Evolutionary conservation across 2,797 vertebrate species (phyloP).

Genomic region (Megalops cyprinoides): DNA sequence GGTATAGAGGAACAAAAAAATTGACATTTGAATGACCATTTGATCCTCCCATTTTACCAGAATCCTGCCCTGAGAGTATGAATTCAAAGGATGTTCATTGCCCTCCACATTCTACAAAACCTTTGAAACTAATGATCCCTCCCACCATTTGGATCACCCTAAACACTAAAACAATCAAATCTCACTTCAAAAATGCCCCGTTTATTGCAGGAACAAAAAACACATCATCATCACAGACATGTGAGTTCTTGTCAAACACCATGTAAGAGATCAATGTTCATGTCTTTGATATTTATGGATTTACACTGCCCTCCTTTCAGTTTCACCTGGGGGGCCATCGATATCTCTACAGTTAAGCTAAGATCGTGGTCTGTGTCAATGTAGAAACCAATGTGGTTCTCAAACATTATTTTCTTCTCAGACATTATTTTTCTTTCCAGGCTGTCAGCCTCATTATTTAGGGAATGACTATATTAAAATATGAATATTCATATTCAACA

Average conservation of each 20-base stretch:
- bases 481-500: background rate
- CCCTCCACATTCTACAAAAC: background rate
- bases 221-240: background rate
- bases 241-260: too few relatives aligned
- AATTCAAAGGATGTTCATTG: background rate
- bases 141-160: too few relatives aligned
- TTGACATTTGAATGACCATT: background rate
- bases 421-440: background rate
- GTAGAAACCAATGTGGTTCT: background rate
- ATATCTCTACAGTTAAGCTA: background rate
- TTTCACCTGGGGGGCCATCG: background rate
- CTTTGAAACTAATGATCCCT: background rate
- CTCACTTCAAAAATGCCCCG: background rate
- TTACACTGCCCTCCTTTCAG: background rate
- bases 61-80: background rate
- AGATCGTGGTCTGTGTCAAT: background rate
- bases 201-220: background rate
- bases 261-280: background rate
- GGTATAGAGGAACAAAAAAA: background rate
- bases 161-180: background rate
- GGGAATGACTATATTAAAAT: background rate
- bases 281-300: background rate
- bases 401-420: too few relatives aligned
- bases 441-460: too few relatives aligned
- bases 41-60: background rate